Conservation (phyloP, 2,797 vertebrate species). For the Heterohyrax brucei region DNA sequence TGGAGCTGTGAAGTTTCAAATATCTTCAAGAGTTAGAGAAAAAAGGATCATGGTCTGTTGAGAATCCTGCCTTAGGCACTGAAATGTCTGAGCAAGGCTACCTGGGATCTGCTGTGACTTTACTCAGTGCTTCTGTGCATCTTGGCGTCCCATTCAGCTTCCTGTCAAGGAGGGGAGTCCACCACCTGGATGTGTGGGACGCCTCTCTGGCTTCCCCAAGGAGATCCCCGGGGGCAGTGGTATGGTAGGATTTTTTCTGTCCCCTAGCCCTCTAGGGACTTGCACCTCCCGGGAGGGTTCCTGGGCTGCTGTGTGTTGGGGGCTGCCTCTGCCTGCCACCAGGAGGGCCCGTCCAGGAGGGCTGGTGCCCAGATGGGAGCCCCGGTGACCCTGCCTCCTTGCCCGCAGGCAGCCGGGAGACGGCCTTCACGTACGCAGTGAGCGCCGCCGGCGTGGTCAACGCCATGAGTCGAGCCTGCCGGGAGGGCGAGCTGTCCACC, state of each 20-base stretch:
- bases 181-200: not conserved
- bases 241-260: not conserved
- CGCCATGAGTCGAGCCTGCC: conserved; percentile 97
- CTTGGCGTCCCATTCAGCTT: not conserved
- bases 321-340: no score
- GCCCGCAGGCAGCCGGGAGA: conserved; percentile 96
- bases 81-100: not conserved
- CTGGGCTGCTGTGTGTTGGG: not conserved
- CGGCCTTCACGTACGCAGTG: conserved; percentile 98
- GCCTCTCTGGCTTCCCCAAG: not conserved
- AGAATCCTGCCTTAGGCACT: not conserved
- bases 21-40: not conserved
- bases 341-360: not conserved
- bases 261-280: not conserved
- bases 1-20: not conserved
- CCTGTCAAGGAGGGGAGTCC: not conserved
- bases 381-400: conserved; percentile 62
- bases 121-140: not conserved
- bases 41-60: not conserved
- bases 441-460: conserved; percentile 98
- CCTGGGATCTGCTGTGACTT: not conserved
- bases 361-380: not conserved
- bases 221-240: not conserved
- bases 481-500: conserved; percentile 98
- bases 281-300: not conserved